Evolutionary conservation across 2,797 vertebrate species (phyloP).

Genomic region (Rhynchonycteris naso): DNA sequence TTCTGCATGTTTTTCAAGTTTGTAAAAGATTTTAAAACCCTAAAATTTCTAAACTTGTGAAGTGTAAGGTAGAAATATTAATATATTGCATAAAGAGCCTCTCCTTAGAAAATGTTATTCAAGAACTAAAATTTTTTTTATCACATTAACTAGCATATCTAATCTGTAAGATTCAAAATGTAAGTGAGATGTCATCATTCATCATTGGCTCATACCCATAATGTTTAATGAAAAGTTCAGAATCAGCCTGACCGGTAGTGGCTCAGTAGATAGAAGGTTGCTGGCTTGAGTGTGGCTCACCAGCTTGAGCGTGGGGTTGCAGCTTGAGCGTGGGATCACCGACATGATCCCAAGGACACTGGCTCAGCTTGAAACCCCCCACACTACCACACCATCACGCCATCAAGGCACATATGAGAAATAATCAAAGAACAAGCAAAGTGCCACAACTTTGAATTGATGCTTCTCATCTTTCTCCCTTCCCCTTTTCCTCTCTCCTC

Average conservation of each 20-base stretch:
- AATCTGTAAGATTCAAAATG: conserved; percentile 39
- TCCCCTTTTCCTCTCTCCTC: background rate
- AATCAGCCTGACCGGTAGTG: background rate
- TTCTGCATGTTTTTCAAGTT: conserved; percentile 24
- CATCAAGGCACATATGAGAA: too few species aligned
- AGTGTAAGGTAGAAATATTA: background rate
- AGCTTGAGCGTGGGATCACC: too few species aligned
- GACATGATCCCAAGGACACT: too few species aligned
- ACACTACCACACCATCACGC: too few species aligned
- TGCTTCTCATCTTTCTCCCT: too few species aligned
- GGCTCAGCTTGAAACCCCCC: too few species aligned
- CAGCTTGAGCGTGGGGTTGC: too few species aligned
- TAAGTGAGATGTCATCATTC: background rate
- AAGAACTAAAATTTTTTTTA: conserved; percentile 44
- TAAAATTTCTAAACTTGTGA: conserved; percentile 32
- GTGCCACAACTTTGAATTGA: too few species aligned
- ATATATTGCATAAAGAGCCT: background rate
- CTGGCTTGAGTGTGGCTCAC: too few species aligned
- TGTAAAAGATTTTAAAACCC: conserved; percentile 42
- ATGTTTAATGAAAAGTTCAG: background rate
- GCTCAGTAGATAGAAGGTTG: too few species aligned
- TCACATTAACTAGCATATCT: background rate
- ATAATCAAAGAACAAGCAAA: too few species aligned
- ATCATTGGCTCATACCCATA: background rate
- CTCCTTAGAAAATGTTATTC: conserved; percentile 51